phyloP scores from a whole-genome alignment of 2,888 invertebrate genomes.

The Diplazon laetatorius region DNA sequence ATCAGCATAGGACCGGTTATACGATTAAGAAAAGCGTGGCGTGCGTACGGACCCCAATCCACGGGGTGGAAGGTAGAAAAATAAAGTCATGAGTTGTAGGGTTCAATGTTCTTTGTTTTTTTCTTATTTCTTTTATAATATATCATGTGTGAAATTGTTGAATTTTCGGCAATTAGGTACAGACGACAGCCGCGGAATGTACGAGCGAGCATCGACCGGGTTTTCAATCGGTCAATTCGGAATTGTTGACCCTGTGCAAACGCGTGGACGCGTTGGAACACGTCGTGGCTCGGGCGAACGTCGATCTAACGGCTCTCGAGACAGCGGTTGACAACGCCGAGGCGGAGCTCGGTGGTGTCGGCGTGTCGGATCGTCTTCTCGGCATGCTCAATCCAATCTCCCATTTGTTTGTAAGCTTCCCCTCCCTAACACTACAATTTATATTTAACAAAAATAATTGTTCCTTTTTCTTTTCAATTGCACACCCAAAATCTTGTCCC shows the following conservation, averaged over 20 bases:
- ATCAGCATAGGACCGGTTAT: too few relatives aligned
- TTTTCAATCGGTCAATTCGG: conserved; percentile 73
- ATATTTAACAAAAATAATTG: too few relatives aligned
- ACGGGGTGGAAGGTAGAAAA: too few relatives aligned
- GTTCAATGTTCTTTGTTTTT: too few relatives aligned
- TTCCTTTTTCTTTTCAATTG: background rate
- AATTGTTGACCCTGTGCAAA: conserved; percentile 74
- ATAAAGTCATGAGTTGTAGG: too few relatives aligned
- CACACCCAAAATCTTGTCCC: background rate
- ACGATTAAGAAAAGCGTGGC: too few relatives aligned
- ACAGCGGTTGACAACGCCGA: conserved; percentile 80
- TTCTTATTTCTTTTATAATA: too few relatives aligned
- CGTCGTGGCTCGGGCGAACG: conserved; percentile 77
- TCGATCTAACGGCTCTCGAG: conserved; percentile 78
- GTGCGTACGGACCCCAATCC: too few relatives aligned
- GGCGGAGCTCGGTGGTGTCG: conserved; percentile 73
- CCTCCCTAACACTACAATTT: too few relatives aligned
- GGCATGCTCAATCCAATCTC: conserved; percentile 80
- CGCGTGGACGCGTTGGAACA: conserved; percentile 80
- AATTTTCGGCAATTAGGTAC: conserved; percentile 72
- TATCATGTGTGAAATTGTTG: too few relatives aligned
- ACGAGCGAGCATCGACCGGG: conserved; percentile 76
- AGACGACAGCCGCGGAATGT: conserved; percentile 77
- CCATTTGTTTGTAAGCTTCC: conserved; percentile 77
- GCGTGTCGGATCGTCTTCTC: conserved; percentile 77